phyloP scores from a whole-genome alignment of 2,888 invertebrate genomes.

The Ethmia dodecea region DNA sequence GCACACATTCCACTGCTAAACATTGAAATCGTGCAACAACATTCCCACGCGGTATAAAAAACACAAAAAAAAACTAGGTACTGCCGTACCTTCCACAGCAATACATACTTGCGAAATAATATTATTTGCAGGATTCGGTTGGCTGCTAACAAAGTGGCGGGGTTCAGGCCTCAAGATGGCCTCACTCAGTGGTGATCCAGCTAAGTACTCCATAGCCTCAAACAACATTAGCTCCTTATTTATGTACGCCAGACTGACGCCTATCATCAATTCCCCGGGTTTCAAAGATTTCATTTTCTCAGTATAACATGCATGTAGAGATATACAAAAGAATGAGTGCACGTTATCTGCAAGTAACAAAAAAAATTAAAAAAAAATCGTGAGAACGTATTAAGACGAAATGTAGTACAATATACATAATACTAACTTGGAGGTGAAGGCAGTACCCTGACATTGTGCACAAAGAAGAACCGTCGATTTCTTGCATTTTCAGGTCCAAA shows the following conservation, averaged over 20 bases:
- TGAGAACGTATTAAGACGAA: not conserved
- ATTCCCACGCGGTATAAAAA: no score
- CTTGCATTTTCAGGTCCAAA: conserved; percentile 45
- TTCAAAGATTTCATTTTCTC: conserved; percentile 46
- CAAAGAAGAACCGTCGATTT: conserved; percentile 53
- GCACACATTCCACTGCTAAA: no score
- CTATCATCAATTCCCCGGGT: conserved; percentile 46
- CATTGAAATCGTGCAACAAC: no score
- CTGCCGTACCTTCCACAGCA: no score
- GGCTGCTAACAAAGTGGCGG: conserved; percentile 44
- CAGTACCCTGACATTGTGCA: conserved; percentile 50
- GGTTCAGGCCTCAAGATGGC: conserved; percentile 78
- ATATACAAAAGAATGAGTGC: conserved; percentile 50
- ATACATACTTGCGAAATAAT: not conserved
- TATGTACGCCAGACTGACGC: conserved; percentile 45
- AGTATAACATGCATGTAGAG: conserved; percentile 51
- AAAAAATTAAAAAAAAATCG: not conserved
- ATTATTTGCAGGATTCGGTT: not conserved
- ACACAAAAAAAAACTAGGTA: no score
- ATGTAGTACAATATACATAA: not conserved
- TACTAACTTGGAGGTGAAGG: conserved; percentile 56
- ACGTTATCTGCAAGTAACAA: conserved; percentile 38
- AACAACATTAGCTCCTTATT: conserved; percentile 76
- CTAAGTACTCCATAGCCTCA: conserved; percentile 79
- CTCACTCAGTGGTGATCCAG: conserved; percentile 75